phyloP scores from a whole-genome alignment of 2,797 vertebrate genomes.

The Microtus obscurus region DNA sequence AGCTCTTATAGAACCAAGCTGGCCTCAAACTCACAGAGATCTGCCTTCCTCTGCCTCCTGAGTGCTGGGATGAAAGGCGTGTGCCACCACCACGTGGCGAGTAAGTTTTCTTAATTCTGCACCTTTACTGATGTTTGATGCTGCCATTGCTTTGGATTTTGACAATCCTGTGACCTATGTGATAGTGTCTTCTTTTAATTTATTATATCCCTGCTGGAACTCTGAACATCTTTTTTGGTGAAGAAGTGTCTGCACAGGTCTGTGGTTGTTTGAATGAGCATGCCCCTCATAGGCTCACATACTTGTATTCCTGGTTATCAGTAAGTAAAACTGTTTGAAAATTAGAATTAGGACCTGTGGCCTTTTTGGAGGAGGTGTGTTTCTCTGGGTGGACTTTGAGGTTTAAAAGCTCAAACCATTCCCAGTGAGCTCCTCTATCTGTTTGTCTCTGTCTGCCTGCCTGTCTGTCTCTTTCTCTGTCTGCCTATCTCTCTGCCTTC shows the following conservation, averaged over 20 bases:
- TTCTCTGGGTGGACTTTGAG: neutral
- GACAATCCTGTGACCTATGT: accelerated
- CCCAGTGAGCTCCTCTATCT: neutral
- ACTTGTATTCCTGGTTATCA: neutral
- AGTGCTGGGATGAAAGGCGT: no score
- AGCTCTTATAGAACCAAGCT: no score
- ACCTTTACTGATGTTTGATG: neutral
- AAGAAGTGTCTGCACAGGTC: neutral
- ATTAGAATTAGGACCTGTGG: neutral
- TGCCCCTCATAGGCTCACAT: neutral
- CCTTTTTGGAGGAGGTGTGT: neutral
- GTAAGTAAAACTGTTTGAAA: neutral
- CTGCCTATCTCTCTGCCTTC: neutral
- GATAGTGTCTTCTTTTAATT: neutral
- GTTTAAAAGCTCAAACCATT: neutral
- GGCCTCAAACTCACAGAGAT: no score
- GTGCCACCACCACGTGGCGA: no score
- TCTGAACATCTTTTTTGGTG: neutral
- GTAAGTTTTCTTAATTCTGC: neutral
- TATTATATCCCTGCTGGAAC: neutral
- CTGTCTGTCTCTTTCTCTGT: neutral
- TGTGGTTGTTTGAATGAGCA: neutral
- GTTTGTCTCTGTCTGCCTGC: neutral
- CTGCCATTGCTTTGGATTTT: neutral
- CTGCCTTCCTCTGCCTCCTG: no score